phyloP scores from a whole-genome alignment of 2,888 invertebrate species.

The Sisyra terminalis region DNA sequence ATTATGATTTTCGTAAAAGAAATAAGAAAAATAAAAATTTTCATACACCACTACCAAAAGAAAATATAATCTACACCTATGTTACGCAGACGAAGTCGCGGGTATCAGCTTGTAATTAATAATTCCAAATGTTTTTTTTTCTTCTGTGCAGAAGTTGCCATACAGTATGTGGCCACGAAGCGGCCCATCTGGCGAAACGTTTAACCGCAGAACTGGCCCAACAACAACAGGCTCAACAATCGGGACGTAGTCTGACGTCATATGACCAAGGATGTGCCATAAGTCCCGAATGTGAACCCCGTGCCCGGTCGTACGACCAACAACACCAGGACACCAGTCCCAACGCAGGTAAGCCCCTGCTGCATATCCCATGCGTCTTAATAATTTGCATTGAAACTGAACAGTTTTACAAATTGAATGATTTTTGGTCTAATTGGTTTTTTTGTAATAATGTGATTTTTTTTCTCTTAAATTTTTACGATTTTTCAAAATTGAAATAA shows the following conservation, averaged over 20 bases:
- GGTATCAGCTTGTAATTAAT: no score
- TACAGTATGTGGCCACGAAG: slow-evolving; percentile 69
- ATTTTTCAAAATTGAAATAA: slow-evolving; percentile 3
- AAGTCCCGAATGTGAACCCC: slow-evolving; percentile 38
- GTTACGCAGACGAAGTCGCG: no score
- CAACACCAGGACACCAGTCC: slow-evolving; percentile 25
- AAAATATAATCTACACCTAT: no score
- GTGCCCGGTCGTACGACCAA: slow-evolving; percentile 51
- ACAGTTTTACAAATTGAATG: no score
- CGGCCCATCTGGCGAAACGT: slow-evolving; percentile 54
- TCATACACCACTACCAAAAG: no score
- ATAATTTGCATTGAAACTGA: no score
- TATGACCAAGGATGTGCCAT: slow-evolving; percentile 24
- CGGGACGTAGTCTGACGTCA: slow-evolving; percentile 13
- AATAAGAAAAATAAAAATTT: no score
- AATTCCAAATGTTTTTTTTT: slow-evolving; percentile 9
- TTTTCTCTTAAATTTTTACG: neutral
- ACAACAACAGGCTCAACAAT: slow-evolving; percentile 19
- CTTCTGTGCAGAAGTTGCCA: slow-evolving; percentile 35
- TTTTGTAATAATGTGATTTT: neutral
- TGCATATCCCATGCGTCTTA: neutral
- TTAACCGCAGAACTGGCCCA: slow-evolving; percentile 44
- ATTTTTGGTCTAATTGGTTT: neutral
- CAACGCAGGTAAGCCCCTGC: neutral
- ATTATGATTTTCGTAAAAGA: no score